Evolutionary conservation across 2,797 vertebrate genomes (phyloP).

Genomic region (Avahi laniger): DNA sequence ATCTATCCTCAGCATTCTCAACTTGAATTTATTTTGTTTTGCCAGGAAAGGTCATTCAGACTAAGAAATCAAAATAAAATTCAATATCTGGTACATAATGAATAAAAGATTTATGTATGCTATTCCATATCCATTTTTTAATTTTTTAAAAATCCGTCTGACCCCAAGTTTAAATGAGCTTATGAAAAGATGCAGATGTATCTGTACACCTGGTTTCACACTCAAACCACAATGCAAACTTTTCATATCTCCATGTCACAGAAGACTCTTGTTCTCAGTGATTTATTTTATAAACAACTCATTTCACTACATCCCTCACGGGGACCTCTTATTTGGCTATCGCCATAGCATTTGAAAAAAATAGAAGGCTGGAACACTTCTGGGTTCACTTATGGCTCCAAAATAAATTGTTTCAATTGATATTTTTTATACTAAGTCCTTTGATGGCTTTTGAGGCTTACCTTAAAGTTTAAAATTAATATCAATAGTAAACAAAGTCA

Average conservation of each 20-base stretch:
- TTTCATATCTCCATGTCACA: not conserved
- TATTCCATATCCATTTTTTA: not conserved
- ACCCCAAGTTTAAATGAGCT: not conserved
- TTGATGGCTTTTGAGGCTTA: not conserved
- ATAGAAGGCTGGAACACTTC: not conserved
- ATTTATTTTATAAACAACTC: not conserved
- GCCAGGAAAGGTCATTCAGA: not conserved
- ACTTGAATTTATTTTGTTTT: not conserved
- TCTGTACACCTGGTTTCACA: not conserved
- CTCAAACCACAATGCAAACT: not conserved
- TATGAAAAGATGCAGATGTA: not conserved
- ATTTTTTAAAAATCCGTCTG: not conserved
- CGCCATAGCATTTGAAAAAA: not conserved
- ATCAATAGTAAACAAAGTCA: not conserved
- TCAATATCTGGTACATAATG: not conserved
- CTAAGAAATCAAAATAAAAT: not conserved
- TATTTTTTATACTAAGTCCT: not conserved
- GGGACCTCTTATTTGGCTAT: not conserved
- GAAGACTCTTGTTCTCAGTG: not conserved
- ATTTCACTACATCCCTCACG: not conserved
- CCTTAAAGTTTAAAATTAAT: not conserved
- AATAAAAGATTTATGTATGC: not conserved
- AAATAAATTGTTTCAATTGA: not conserved
- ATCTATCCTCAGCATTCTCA: not conserved
- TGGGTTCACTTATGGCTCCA: not conserved